These are phyloP conservation scores for Lucinisca nassula DNA, from an alignment of 2,888 invertebrate genomes.

Conservation along the genomic window DNA sequence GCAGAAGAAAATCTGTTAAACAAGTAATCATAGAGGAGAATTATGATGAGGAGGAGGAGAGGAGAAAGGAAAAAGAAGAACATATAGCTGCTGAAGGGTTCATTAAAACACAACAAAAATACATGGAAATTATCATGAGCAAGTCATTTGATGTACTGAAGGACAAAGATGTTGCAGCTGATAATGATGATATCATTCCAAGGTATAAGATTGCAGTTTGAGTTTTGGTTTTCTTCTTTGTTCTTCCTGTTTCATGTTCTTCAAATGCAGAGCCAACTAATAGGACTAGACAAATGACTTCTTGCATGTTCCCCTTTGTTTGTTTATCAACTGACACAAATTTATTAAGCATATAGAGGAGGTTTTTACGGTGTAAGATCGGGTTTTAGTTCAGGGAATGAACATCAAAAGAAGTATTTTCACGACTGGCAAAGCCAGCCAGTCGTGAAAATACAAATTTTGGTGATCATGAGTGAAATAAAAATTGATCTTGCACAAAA, in stretches of 20 bases:
- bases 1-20: background rate
- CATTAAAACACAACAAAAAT: constrained; percentile 55
- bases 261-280: too few species aligned
- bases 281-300: too few species aligned
- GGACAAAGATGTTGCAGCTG: background rate
- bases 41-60: constrained; percentile 7
- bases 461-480: too few species aligned
- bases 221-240: background rate
- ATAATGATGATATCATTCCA: background rate
- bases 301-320: too few species aligned
- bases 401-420: too few species aligned
- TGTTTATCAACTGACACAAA: too few species aligned
- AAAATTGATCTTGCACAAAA: too few species aligned
- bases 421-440: too few species aligned
- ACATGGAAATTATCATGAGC: constrained; percentile 53
- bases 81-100: constrained; percentile 50
- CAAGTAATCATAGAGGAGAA: background rate
- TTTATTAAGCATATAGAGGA: too few species aligned
- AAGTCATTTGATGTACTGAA: constrained; percentile 6
- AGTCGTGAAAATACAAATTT: too few species aligned
- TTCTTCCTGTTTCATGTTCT: background rate
- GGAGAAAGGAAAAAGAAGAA: constrained; percentile 22
- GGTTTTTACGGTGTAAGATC: too few species aligned
- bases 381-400: too few species aligned
- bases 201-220: background rate